These are phyloP conservation scores for Papilio elwesi DNA, from an alignment of 2,888 invertebrate species.

Conservation along the genomic window DNA sequence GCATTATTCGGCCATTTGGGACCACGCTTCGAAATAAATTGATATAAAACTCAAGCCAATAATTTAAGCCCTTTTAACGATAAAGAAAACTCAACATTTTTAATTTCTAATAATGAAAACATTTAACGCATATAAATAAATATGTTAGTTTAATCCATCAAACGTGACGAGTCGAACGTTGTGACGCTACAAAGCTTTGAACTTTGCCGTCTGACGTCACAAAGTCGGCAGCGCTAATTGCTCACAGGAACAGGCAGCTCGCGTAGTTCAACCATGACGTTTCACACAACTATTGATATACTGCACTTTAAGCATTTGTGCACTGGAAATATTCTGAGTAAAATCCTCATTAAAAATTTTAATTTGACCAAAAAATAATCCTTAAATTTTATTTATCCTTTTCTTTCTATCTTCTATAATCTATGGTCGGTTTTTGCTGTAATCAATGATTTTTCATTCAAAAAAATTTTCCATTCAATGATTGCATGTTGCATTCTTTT, in stretches of 20 bases:
- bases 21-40: too few relatives aligned
- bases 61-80: too few relatives aligned
- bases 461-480: neutral
- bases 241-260: neutral
- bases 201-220: slow-evolving; percentile 22
- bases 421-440: too few relatives aligned
- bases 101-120: neutral
- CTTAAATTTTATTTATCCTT: too few relatives aligned
- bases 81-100: neutral
- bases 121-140: neutral
- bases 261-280: slow-evolving; percentile 6
- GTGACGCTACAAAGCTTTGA: slow-evolving; percentile 21
- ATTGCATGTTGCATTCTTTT: neutral
- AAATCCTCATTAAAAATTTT: neutral
- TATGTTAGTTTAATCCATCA: slow-evolving; percentile 19
- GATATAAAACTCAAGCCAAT: too few relatives aligned
- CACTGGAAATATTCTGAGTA: neutral
- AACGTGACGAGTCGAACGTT: slow-evolving; percentile 23
- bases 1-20: too few relatives aligned
- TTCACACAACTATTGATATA: slow-evolving; percentile 8
- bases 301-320: neutral
- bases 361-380: neutral
- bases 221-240: slow-evolving; percentile 24
- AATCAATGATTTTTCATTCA: too few relatives aligned
- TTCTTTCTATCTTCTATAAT: too few relatives aligned